Conservation (phyloP, 2,113 vertebrate genomes). For the Sorex araneus region DNA sequence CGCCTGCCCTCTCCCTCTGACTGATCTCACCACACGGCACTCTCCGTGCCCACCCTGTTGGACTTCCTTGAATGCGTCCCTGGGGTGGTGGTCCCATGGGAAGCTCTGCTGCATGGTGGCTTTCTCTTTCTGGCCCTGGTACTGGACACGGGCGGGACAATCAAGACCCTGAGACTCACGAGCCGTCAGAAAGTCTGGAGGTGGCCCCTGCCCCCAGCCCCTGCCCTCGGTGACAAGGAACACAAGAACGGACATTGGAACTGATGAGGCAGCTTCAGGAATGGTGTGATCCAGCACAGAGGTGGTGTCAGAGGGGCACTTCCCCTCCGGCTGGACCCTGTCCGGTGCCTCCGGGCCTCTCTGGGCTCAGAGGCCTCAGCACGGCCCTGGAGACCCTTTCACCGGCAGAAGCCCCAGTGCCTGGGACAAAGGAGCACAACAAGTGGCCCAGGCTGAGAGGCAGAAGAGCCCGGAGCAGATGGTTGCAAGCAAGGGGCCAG, state of each 20-base stretch:
- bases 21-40: no score
- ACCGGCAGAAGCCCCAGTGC: not conserved
- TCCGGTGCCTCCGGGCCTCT: no score
- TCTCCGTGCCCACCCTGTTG: no score
- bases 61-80: not conserved
- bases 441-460: not conserved
- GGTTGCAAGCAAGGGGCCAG: fast-evolving
- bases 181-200: not conserved
- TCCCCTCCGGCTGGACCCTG: no score
- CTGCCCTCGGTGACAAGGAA: not conserved
- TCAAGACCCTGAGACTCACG: fast-evolving
- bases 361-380: no score
- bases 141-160: fast-evolving
- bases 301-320: no score
- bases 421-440: not conserved
- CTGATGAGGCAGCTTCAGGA: no score
- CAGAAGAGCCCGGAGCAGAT: not conserved
- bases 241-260: not conserved
- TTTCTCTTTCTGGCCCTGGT: not conserved
- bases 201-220: no score
- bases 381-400: not conserved
- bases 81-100: fast-evolving
- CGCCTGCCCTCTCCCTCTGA: no score
- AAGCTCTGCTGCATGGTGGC: not conserved
- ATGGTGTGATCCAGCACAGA: no score